Percentiles rank a stretch among this genome's conserved stretches.
Evolutionary conservation across 2,113 vertebrate species (phyloP).

Genomic region (Marcusenius ussheri): DNA sequence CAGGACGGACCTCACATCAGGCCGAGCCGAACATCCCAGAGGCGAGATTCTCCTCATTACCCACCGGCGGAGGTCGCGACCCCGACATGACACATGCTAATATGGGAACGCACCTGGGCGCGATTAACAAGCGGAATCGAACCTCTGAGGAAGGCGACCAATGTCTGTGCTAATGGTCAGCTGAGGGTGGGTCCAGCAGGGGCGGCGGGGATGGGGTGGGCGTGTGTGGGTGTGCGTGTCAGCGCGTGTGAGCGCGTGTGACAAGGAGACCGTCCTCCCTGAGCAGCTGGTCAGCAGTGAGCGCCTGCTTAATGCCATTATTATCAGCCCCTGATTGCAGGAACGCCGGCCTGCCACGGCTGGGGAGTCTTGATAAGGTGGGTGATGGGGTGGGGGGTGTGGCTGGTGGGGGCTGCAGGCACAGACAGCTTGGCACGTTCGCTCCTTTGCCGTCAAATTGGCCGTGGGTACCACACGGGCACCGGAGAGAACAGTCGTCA

Average conservation of each 20-base stretch:
- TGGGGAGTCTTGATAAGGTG: not conserved
- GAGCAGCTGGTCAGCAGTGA: not conserved
- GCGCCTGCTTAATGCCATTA: not conserved
- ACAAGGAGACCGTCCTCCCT: not conserved
- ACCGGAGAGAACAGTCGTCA: not conserved
- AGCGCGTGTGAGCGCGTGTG: not conserved
- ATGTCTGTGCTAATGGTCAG: slow-evolving; percentile 2
- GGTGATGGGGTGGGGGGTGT: not conserved
- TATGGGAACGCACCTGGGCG: not conserved
- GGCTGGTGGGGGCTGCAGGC: not conserved
- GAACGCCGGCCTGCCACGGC: not conserved
- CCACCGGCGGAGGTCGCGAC: not conserved
- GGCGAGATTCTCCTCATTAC: not conserved
- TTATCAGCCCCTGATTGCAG: not conserved
- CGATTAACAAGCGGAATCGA: not conserved
- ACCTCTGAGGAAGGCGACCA: not conserved
- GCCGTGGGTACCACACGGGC: not conserved
- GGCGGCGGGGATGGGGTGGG: not conserved
- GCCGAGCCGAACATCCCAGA: not conserved
- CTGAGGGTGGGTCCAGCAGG: slow-evolving; percentile 4
- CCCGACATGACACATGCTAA: slow-evolving; percentile 5
- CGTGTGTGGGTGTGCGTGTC: not conserved
- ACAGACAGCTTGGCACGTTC: not conserved
- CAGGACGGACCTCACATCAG: not conserved
- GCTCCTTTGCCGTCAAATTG: not conserved